Percentiles rank a stretch among this genome's conserved stretches.
Evolutionary conservation across 2,113 vertebrate species (phyloP).

Genomic region (Sphaerodactylus townsendi): DNA sequence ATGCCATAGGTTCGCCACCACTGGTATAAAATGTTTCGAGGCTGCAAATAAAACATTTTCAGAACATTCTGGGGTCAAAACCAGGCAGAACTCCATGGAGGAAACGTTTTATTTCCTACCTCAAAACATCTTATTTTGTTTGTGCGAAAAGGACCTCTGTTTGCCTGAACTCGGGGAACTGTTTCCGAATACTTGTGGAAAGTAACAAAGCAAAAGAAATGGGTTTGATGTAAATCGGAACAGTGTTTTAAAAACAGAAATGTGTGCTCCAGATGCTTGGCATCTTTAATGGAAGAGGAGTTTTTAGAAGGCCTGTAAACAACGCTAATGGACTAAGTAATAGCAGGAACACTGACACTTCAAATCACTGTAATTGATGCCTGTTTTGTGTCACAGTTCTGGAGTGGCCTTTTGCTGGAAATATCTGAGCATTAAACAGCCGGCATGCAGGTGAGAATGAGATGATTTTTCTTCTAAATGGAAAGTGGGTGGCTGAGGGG

Average conservation of each 20-base stretch:
- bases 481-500: neutral
- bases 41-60: too few relatives aligned
- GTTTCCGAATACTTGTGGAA: neutral
- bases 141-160: too few relatives aligned
- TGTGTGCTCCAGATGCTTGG: neutral
- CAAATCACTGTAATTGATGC: neutral
- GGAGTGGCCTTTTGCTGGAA: neutral
- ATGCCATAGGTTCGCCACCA: too few relatives aligned
- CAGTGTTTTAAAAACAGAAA: neutral
- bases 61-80: too few relatives aligned
- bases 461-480: neutral
- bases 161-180: too few relatives aligned
- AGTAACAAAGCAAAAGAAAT: neutral
- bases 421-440: neutral
- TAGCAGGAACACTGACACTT: neutral
- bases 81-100: too few relatives aligned
- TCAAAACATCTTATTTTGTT: too few relatives aligned
- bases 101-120: too few relatives aligned
- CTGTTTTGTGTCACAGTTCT: neutral
- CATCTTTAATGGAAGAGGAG: neutral
- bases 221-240: neutral
- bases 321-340: neutral
- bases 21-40: too few relatives aligned
- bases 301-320: neutral
- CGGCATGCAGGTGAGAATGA: fast-evolving